phyloP scores from a whole-genome alignment of 2,888 invertebrate species.

The Ectemnius continuus region DNA sequence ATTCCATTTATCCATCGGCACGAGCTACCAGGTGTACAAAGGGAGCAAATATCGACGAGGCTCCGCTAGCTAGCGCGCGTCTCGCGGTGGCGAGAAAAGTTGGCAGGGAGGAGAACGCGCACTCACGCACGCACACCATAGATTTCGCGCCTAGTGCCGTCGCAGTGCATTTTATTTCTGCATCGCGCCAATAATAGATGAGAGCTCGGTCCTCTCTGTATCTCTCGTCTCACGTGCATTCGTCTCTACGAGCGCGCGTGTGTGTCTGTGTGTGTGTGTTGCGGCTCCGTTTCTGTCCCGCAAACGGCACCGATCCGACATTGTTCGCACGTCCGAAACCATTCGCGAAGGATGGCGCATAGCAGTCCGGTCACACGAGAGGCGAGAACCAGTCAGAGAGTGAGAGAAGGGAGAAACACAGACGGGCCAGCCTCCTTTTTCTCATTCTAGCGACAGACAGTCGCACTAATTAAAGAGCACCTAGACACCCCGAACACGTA shows the following conservation, averaged over 20 bases:
- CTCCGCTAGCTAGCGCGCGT: constrained; percentile 15
- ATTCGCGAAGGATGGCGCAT: constrained; percentile 52
- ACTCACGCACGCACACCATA: constrained; percentile 53
- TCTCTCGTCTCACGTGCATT: too few relatives aligned
- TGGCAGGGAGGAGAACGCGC: constrained; percentile 45
- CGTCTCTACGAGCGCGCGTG: too few relatives aligned
- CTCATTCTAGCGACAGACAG: constrained; percentile 32
- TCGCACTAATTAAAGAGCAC: constrained; percentile 60
- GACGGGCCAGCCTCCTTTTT: constrained; percentile 13
- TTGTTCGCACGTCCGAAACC: constrained; percentile 55
- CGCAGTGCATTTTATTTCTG: constrained; percentile 69
- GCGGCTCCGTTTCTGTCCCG: constrained; percentile 58
- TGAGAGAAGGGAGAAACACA: too few relatives aligned
- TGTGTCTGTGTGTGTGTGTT: too few relatives aligned
- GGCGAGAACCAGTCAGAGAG: not conserved
- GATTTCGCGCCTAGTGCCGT: constrained; percentile 55
- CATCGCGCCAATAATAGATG: constrained; percentile 71
- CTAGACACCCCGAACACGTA: constrained; percentile 8
- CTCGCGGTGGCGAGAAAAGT: constrained; percentile 38
- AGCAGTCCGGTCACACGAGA: constrained; percentile 56
- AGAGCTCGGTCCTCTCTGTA: constrained; percentile 33
- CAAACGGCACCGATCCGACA: constrained; percentile 48
- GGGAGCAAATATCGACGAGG: constrained; percentile 26
- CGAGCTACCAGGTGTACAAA: constrained; percentile 5
- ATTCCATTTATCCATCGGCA: constrained; percentile 3